Evolutionary conservation across 2,113 vertebrate species (phyloP).

Genomic region (Orycteropus afer): DNA sequence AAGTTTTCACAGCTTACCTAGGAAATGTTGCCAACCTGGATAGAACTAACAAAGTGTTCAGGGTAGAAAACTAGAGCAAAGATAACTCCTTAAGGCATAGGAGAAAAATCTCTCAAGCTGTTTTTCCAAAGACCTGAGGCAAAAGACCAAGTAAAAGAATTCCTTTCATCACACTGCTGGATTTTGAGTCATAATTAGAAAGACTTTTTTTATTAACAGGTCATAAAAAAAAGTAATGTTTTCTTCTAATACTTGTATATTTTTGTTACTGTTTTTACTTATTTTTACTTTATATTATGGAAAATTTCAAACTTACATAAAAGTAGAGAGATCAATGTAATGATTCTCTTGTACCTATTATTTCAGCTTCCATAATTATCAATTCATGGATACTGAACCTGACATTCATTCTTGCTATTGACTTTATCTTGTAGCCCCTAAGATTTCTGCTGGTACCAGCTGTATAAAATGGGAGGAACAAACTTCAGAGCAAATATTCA

Average conservation of each 20-base stretch:
- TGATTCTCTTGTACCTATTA: not conserved
- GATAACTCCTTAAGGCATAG: no score
- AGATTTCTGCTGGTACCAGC: conserved; percentile 89
- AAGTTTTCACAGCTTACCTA: no score
- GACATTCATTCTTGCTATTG: conserved; percentile 16
- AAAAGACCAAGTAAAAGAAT: not conserved
- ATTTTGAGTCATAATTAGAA: not conserved
- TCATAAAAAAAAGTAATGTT: conserved; percentile 11
- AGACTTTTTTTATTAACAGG: not conserved
- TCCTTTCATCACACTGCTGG: not conserved
- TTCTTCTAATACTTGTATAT: conserved; percentile 6
- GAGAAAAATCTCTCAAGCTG: not conserved
- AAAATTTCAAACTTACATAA: not conserved
- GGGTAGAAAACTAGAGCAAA: no score
- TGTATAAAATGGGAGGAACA: conserved; percentile 97
- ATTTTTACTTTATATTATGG: conserved; percentile 49
- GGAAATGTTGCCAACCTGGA: no score
- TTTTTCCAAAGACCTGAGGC: not conserved
- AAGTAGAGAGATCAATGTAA: not conserved
- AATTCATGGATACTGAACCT: not conserved
- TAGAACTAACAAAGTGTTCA: no score
- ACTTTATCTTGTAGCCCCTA: conserved; percentile 89
- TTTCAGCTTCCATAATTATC: not conserved
- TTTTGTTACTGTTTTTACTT: not conserved
- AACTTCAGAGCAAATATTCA: conserved; percentile 89